A percentile compares a stretch with the other conserved stretches of the same genome.
Evolutionary conservation across 2,888 invertebrate species (phyloP).

Genomic region (Nomada hirtipes): DNA sequence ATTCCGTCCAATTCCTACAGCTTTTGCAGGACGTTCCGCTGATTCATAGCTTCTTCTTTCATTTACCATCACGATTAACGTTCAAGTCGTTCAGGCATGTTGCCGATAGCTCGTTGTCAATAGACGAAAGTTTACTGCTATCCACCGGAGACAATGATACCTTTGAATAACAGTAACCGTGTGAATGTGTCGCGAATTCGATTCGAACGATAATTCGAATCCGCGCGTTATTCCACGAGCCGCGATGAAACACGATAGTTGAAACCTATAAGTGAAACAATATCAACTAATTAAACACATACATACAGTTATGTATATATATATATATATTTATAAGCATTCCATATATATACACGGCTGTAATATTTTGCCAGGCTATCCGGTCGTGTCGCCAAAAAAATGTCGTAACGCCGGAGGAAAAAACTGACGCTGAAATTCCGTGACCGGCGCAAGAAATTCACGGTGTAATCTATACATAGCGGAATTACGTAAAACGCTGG

Average conservation of each 20-base stretch:
- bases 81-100: background rate
- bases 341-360: background rate
- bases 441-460: background rate
- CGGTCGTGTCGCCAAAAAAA: background rate
- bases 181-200: background rate
- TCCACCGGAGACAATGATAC: conserved; percentile 10
- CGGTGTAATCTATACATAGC: background rate
- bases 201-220: background rate
- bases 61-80: conserved; percentile 9
- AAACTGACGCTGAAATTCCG: conserved; percentile 10
- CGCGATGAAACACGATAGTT: background rate
- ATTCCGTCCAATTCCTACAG: background rate
- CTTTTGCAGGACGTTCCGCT: background rate
- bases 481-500: conserved; percentile 35
- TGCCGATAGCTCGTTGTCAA: conserved; percentile 7
- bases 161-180: conserved; percentile 6
- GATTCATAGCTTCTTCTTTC: conserved; percentile 15
- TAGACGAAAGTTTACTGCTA: conserved; percentile 21
- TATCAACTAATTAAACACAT: background rate
- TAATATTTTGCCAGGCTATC: background rate
- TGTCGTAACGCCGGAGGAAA: background rate
- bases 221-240: background rate
- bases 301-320: background rate
- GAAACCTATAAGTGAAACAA: background rate
- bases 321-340: background rate